Evolutionary conservation across 37 sponge, comb jelly and placozoan genomes (phyloP), one percentile per base, ranked within the genome.

Genomic region (Geodia barretti): DNA sequence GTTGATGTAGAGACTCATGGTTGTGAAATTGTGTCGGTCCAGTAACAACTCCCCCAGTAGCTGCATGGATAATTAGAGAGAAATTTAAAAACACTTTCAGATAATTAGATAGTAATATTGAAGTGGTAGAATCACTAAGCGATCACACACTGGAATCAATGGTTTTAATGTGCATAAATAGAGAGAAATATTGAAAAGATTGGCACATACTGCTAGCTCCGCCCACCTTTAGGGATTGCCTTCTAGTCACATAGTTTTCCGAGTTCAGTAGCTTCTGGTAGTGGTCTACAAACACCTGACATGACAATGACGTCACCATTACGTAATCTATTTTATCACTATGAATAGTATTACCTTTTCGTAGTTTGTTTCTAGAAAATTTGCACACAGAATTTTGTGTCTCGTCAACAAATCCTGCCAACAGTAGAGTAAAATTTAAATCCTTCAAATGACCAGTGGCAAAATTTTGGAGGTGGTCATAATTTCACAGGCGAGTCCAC

Each of bases 141-240:
- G 77, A 3, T 34, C 3, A 36, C 7, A 60, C 7, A 4, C 54
- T 65, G 47, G 23, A 66, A 30, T 24, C 66, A 64, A 39, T 29
- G 68, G 54, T 39, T 35, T 4, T 33, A 4, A 36, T 62, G 9
- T 14, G 39, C 19, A 24, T 54, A 3, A 69, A 7, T 2, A 2
- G 62, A 4, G 62, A 19, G 73, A n/a, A 4, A 39, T n/a, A n/a
- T n/a, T n/a, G 1, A 9, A 39, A 30, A 39, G 5, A 14, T 3
- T 35, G 4, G 1, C 42, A 39, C n/a, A n/a, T n/a, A n/a, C n/a
- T n/a, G n/a, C n/a, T n/a, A n/a, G n/a, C n/a, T n/a, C 54, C 7
- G 54, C 79, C 19, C 41, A 97, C 97, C 92, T 99, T 99, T 33
- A 99, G 87, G n/a, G 97, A 97, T 64, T 99, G 99, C 59, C 99